A percentile compares a stretch with the other conserved stretches of the same genome.
Conservation (phyloP, 2,113 vertebrate species). For the Vidua macroura region DNA sequence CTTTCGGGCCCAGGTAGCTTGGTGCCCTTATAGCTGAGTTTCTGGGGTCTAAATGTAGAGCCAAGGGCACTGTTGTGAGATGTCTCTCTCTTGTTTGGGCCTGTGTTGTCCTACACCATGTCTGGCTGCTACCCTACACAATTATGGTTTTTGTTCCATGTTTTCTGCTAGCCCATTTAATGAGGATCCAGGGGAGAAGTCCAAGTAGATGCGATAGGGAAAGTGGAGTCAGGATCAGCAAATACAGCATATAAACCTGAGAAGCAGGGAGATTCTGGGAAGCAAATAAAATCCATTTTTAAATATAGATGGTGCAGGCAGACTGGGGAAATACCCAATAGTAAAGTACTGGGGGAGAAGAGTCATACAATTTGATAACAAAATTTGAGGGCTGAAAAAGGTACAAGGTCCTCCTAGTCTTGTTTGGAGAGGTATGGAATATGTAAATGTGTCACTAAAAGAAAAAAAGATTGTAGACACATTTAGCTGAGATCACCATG, state of each 20-base stretch:
- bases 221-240: background rate
- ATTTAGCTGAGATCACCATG: background rate
- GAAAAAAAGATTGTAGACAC: background rate
- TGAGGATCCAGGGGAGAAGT: background rate
- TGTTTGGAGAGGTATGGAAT: background rate
- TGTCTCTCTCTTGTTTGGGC: background rate
- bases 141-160: rapidly evolving
- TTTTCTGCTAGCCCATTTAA: background rate
- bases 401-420: background rate
- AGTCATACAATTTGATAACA: background rate
- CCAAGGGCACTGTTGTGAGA: background rate
- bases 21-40: background rate
- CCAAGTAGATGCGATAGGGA: background rate
- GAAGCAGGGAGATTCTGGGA: background rate
- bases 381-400: background rate
- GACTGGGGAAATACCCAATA: background rate
- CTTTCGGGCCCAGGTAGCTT: background rate
- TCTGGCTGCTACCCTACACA: background rate
- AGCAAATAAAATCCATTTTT: background rate
- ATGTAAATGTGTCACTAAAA: background rate
- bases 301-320: background rate
- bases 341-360: background rate
- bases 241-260: background rate
- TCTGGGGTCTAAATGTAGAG: background rate
- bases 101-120: background rate